phyloP scores from a whole-genome alignment of 1,140 invertebrate species.

The Drosophila bocki region DNA sequence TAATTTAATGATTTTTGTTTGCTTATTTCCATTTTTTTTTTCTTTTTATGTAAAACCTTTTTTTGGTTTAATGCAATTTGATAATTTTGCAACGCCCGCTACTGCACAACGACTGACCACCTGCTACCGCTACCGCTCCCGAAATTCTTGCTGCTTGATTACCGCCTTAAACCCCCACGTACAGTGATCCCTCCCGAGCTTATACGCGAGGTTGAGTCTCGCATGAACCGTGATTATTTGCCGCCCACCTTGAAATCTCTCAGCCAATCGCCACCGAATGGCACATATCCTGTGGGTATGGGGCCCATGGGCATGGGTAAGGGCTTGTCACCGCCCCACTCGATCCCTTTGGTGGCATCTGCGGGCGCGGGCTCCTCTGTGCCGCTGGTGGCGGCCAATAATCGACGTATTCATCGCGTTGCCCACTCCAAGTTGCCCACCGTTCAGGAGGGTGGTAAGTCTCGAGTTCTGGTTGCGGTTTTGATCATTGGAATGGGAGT shows the following conservation, averaged over 20 bases:
- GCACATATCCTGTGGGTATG: constrained; percentile 47
- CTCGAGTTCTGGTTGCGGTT: constrained; percentile 18
- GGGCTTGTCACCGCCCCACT: constrained; percentile 46
- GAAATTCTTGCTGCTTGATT: constrained; percentile 36
- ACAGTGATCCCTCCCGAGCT: constrained; percentile 93
- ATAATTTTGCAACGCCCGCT: constrained; percentile 46
- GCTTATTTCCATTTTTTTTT: constrained; percentile 23
- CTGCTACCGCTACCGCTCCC: constrained; percentile 26
- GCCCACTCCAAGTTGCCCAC: constrained; percentile 86
- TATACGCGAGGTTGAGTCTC: constrained; percentile 94
- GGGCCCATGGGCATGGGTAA: constrained; percentile 31
- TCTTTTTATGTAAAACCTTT: constrained; percentile 46
- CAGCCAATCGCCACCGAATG: constrained; percentile 77
- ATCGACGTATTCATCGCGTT: constrained; percentile 71
- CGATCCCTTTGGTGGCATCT: constrained; percentile 56
- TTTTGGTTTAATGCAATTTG: constrained; percentile 48
- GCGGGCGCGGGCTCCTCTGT: constrained; percentile 18
- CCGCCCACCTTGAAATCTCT: constrained; percentile 87
- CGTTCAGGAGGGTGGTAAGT: constrained; percentile 87
- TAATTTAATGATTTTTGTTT: constrained; percentile 45
- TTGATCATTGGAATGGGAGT: not conserved
- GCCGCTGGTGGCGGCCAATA: constrained; percentile 59
- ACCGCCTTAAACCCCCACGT: constrained; percentile 32
- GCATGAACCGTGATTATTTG: constrained; percentile 93
- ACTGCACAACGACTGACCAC: constrained; percentile 39